Evolutionary conservation across 1,140 invertebrate genomes (phyloP).

Genomic region (Amphibalanus amphitrite): DNA sequence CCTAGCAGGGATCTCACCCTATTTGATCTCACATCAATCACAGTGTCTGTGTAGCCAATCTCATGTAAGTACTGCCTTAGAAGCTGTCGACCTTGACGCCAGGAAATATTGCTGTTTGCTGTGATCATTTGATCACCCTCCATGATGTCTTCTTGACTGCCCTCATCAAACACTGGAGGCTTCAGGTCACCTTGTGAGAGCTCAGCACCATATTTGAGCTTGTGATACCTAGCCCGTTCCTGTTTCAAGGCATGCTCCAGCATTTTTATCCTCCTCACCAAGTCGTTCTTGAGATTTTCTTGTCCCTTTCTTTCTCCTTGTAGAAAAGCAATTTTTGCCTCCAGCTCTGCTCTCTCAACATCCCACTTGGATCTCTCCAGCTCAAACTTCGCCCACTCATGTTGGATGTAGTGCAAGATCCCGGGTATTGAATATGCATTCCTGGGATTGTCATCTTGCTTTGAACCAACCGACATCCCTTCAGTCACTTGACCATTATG

Average conservation of each 20-base stretch:
- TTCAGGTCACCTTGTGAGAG: slow-evolving; percentile 69
- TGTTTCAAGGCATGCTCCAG: slow-evolving; percentile 96
- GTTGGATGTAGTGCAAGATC: slow-evolving; percentile 97
- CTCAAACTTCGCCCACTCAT: slow-evolving; percentile 98
- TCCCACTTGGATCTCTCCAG: too few species aligned
- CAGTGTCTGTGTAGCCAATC: slow-evolving; percentile 98
- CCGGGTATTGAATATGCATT: slow-evolving; percentile 84
- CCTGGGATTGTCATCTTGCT: too few species aligned
- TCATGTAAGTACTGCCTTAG: slow-evolving; percentile 88
- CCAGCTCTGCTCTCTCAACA: too few species aligned
- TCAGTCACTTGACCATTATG: too few species aligned
- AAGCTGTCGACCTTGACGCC: slow-evolving; percentile 85
- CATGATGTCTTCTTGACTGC: slow-evolving; percentile 41
- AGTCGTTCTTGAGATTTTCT: too few species aligned
- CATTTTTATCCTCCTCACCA: too few species aligned
- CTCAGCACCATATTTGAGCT: slow-evolving; percentile 89
- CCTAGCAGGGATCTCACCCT: slow-evolving; percentile 81
- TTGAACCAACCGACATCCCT: too few species aligned
- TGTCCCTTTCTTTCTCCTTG: slow-evolving; percentile 97
- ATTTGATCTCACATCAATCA: slow-evolving; percentile 94
- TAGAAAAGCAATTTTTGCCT: slow-evolving; percentile 95
- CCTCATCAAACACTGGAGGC: slow-evolving; percentile 30
- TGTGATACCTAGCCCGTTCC: slow-evolving; percentile 88
- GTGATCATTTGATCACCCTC: slow-evolving; percentile 27
- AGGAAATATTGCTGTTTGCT: slow-evolving; percentile 51